Base-by-base conservation (phyloP, 2,113 vertebrate genomes). In the Sebastes schlegelii region DNA sequence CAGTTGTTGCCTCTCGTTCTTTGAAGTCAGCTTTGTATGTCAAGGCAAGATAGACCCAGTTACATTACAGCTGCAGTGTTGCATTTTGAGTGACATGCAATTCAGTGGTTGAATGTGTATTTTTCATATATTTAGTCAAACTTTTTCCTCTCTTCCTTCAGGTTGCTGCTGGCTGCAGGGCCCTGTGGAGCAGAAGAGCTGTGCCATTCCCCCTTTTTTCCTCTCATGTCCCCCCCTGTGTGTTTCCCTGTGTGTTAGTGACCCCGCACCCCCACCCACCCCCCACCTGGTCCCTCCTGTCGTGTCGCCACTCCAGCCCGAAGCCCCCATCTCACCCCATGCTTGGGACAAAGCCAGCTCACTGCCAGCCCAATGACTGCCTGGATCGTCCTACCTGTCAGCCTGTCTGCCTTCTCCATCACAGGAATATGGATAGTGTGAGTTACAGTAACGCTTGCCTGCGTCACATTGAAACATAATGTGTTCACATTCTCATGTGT, bases 381-480 rank as follows among this genome's bases (percentile, higher is more conserved):
- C 96, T 98, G 97, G 97, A 97, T 97, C 92, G 94, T 98, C 93
- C 96, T 98, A 84, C 97, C 97, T 89, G 96, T 98, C 95, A 98
- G 97, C 95, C 93, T 98, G 91, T 96, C 96, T 89, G 96, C 96
- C 72, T 98, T 98, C 94, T 98, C 96, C 93, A 98, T 98, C 94
- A 97, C 97, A 14, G 97, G 97, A 88, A 97, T 98, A 97, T 98
- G 97, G 97, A 98, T 97, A 76, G 97, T 98, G 97, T 98, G 93
- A 98, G 97, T 95, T 51, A 14, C 43, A 70, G 52, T 8, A 2
- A 45, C 54, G 6, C 6, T 45, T 51, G 4, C 10, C n/a, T 21
- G 62, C 23, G 66, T 26, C 45, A 52, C 51, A 19, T 13, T 52
- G 26, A 69, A 67, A 71, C 60, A 23, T 23, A 8, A 21, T 46